phyloP scores from a whole-genome alignment of 2,888 invertebrate species.

The Leucania comma region DNA sequence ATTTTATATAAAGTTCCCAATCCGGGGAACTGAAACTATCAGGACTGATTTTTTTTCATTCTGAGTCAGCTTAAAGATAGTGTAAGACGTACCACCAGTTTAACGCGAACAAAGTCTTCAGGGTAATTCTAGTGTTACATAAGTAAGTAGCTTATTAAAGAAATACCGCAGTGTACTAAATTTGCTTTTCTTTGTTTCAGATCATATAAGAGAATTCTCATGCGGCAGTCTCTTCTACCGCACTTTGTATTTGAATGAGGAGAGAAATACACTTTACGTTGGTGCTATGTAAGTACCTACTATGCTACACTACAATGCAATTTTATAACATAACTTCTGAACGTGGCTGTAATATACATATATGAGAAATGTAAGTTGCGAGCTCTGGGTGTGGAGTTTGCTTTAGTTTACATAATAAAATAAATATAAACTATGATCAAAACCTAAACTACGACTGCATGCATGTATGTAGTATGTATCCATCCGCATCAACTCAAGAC shows the following conservation, averaged over 20 bases:
- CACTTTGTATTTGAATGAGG: slow-evolving; percentile 91
- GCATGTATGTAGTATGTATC: neutral
- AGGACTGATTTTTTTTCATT: neutral
- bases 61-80: neutral
- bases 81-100: neutral
- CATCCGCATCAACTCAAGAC: neutral
- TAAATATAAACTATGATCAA: slow-evolving; percentile 5
- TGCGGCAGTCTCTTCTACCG: slow-evolving; percentile 92
- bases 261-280: slow-evolving; percentile 91
- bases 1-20: neutral
- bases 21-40: neutral
- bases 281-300: slow-evolving; percentile 91
- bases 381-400: slow-evolving; percentile 21
- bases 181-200: slow-evolving; percentile 81
- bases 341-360: slow-evolving; percentile 56
- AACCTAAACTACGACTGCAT: neutral
- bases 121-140: neutral
- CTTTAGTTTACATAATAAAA: slow-evolving; percentile 27
- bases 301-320: slow-evolving; percentile 50
- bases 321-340: slow-evolving; percentile 61
- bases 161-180: slow-evolving; percentile 40
- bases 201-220: slow-evolving; percentile 91
- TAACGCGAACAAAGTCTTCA: neutral
- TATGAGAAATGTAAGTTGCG: slow-evolving; percentile 48
- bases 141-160: slow-evolving; percentile 22